Conservation (phyloP, 2,888 invertebrate species). For the Cheilosia impressa region DNA sequence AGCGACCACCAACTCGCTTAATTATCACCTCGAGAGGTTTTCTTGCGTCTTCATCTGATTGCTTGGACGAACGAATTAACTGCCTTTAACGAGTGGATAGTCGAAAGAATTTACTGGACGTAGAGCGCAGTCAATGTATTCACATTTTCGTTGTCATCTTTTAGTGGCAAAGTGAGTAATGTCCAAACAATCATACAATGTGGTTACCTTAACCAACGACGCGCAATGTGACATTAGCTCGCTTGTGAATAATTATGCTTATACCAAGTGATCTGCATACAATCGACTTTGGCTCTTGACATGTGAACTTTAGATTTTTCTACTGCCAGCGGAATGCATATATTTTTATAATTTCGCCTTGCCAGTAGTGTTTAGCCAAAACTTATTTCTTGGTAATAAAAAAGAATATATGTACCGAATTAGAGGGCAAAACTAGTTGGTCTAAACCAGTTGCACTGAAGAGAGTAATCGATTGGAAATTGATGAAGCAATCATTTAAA, state of each 20-base stretch:
- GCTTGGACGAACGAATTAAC: constrained; percentile 45
- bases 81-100: constrained; percentile 28
- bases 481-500: not conserved
- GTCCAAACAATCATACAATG: constrained; percentile 7
- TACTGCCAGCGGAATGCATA: not conserved
- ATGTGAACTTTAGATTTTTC: constrained; percentile 29
- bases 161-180: constrained; percentile 26
- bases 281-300: constrained; percentile 34
- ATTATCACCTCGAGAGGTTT: constrained; percentile 51
- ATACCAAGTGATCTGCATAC: constrained; percentile 36
- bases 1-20: constrained; percentile 33
- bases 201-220: constrained; percentile 10
- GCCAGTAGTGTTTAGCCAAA: not conserved
- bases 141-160: constrained; percentile 19
- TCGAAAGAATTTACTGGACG: not conserved
- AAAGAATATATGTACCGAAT: not conserved
- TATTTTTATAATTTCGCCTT: not conserved
- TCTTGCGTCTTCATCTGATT: constrained; percentile 40
- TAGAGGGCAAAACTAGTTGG: not conserved
- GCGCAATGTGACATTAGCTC: not conserved
- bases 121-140: constrained; percentile 34
- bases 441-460: constrained; percentile 5
- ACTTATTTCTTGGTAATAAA: not conserved
- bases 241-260: no score
- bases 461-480: not conserved